Percentiles rank a stretch among this genome's conserved stretches.
These are phyloP conservation scores for Euthynnus affinis DNA, from an alignment of 2,797 vertebrate genomes.

Conservation along the genomic window DNA sequence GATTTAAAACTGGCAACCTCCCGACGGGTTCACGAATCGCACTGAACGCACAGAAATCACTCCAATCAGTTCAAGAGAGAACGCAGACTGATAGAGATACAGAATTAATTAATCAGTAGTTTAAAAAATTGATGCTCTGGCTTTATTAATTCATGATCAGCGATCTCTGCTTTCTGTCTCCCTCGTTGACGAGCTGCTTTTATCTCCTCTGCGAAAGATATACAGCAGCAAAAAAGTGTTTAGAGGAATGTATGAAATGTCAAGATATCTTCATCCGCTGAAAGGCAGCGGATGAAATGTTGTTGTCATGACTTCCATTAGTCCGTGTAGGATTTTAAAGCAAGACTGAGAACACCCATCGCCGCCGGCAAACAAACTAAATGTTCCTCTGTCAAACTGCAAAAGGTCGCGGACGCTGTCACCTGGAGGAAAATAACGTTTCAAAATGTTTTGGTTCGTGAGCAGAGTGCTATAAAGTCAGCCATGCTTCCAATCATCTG, in stretches of 20 bases:
- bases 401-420: constrained; percentile 53
- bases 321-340: constrained; percentile 18
- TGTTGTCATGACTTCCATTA: constrained; percentile 10
- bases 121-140: background rate
- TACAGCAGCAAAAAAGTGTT: background rate
- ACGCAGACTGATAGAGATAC: background rate
- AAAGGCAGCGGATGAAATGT: constrained; percentile 45
- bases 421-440: constrained; percentile 14
- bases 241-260: background rate
- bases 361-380: background rate
- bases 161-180: background rate
- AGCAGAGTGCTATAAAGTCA: constrained; percentile 4
- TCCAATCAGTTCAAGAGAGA: background rate
- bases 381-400: constrained; percentile 20
- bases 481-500: background rate
- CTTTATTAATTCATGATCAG: background rate
- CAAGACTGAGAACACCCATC: constrained; percentile 41
- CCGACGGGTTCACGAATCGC: background rate
- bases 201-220: background rate
- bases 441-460: background rate
- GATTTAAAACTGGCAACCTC: background rate
- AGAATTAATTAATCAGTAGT: background rate
- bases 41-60: background rate
- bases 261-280: background rate
- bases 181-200: background rate